A percentile compares a stretch with the other conserved stretches of the same genome.
phyloP scores from a whole-genome alignment of 2,888 invertebrate species.

The Megastigmus dorsalis region DNA sequence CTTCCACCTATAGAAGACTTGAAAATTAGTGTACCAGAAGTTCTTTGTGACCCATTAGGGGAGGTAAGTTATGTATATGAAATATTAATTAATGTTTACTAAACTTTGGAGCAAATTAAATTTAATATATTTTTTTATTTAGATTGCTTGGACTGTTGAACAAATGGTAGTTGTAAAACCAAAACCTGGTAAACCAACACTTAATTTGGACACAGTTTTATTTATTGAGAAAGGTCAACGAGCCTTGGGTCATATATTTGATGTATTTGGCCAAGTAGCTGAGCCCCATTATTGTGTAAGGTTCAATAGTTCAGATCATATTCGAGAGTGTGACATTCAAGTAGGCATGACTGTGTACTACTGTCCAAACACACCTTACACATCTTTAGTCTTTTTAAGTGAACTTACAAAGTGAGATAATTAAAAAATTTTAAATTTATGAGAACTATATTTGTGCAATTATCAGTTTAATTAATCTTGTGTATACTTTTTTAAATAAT shows the following conservation, averaged over 20 bases:
- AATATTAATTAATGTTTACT: no score
- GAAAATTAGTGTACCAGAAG: slow-evolving; percentile 85
- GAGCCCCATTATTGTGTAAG: slow-evolving; percentile 93
- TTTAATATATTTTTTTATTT: slow-evolving; percentile 61
- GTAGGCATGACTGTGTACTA: slow-evolving; percentile 86
- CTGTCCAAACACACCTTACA: slow-evolving; percentile 86
- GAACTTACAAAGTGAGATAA: slow-evolving; percentile 82
- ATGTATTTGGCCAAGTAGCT: slow-evolving; percentile 91
- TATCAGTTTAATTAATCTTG: slow-evolving; percentile 1
- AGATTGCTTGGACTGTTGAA: slow-evolving; percentile 71
- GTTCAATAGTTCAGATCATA: slow-evolving; percentile 88
- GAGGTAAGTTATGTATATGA: no score
- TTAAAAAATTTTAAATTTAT: slow-evolving; percentile 16
- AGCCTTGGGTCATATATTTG: slow-evolving; percentile 88
- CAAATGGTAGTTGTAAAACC: slow-evolving; percentile 83
- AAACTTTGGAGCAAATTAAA: slow-evolving; percentile 8
- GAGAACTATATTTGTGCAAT: slow-evolving; percentile 14
- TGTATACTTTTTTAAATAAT: neutral
- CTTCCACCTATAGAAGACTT: slow-evolving; percentile 89
- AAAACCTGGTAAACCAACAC: slow-evolving; percentile 82
- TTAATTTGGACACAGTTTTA: slow-evolving; percentile 90
- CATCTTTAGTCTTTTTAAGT: slow-evolving; percentile 84
- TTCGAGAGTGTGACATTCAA: slow-evolving; percentile 80
- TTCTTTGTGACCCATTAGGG: slow-evolving; percentile 85
- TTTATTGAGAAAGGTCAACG: slow-evolving; percentile 88